Evolutionary conservation across 2,113 vertebrate genomes (phyloP), one percentile per base, ranked within the genome.

Genomic region (Oryzias curvinotus): DNA sequence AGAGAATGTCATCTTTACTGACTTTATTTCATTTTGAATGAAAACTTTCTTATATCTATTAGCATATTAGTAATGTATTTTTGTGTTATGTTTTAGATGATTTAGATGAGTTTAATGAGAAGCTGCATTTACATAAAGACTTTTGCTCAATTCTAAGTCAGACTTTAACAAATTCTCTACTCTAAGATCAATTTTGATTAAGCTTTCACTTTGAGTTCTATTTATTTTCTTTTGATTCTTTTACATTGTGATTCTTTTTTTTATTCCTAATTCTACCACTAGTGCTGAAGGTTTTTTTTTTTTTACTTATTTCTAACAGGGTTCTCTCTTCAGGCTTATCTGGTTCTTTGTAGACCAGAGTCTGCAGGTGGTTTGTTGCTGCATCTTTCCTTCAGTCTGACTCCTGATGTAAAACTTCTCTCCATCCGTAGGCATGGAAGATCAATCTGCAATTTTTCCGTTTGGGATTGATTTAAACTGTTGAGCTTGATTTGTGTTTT

Each of bases 341-440:
- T 78, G 46, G 69, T 49, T 43, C 48, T 49, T 73, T 53, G 58
- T 53, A 13, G 5, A 65, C 5, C 25, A 48, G 51, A 67, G 18
- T 14, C 60, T 64, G 63, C 55, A 4, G 54, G 48, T 70, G 65
- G 45, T 65, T 70, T 69, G 18, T 47, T 71, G 18, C 62, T 64
- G 26, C 68, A 59, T 18, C 14, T 3, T 56, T 59, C 15, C 42
- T 66, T 49, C 75, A 53, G 78, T 73, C 42, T 49, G 55, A 45
- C 45, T 48, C 62, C 13, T 73, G 55, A 65, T 63, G 79, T 73
- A 12, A 51, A 63, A 59, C 30, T 58, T 71, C 41, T 82, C 45
- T 80, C 73, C 68, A 75, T 83, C 76, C 10, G 1, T 61, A 74
- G 74, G 59, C 62, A 79, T 83, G 76, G 73, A 53, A 30, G 62